Evolutionary conservation across 2,888 invertebrate genomes (phyloP).

Genomic region (Eristalis tenax): DNA sequence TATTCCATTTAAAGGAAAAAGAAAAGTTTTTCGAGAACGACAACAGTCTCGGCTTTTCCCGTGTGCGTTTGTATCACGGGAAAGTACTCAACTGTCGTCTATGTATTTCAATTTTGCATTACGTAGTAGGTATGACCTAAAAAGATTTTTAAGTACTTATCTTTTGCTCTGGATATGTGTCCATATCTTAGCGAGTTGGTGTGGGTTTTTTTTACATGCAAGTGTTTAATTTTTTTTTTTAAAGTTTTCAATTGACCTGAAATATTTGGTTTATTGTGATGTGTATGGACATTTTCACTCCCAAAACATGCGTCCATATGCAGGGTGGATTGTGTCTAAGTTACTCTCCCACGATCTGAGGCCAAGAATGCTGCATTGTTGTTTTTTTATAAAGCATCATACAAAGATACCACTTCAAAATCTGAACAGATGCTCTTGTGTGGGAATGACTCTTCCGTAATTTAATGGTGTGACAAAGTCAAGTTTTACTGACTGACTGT

Average conservation of each 20-base stretch:
- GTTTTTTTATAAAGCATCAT: too few relatives aligned
- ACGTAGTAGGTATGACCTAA: conserved; percentile 56
- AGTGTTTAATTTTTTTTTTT: conserved; percentile 7
- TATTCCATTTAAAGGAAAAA: conserved; percentile 32
- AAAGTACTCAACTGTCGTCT: conserved; percentile 56
- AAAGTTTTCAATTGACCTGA: not conserved
- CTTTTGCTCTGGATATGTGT: conserved; percentile 35
- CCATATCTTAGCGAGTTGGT: conserved; percentile 16
- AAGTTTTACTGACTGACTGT: too few relatives aligned
- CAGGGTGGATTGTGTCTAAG: not conserved
- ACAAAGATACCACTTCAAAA: not conserved
- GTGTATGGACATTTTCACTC: not conserved
- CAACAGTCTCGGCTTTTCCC: conserved; percentile 17
- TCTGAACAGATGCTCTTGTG: too few relatives aligned
- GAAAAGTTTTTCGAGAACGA: conserved; percentile 13
- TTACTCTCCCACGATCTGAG: not conserved
- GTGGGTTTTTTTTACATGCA: conserved; percentile 5
- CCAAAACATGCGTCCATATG: not conserved
- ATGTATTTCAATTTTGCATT: conserved; percentile 55
- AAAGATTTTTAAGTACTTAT: conserved; percentile 46
- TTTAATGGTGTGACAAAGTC: too few relatives aligned
- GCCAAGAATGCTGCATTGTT: too few relatives aligned
- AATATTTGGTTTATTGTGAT: not conserved
- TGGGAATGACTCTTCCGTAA: too few relatives aligned
- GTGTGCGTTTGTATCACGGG: conserved; percentile 36